Evolutionary conservation across 2,888 invertebrate species (phyloP).

Genomic region (Parthenolecanium corni): DNA sequence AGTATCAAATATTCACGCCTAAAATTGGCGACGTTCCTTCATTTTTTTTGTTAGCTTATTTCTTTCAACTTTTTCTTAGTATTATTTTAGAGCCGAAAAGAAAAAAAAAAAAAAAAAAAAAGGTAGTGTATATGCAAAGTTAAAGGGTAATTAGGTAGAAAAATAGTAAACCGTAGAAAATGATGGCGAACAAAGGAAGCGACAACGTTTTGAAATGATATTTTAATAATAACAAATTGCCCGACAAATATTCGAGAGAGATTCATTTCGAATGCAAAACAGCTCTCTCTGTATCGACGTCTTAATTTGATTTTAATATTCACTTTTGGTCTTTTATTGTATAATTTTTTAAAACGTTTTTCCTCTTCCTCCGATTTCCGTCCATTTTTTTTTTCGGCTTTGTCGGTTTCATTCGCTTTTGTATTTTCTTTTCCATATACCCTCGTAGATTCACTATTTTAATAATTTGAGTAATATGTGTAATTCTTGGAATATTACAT

Average conservation of each 20-base stretch:
- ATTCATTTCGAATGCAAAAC: not conserved
- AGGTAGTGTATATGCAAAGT: constrained; percentile 1
- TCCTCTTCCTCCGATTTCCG: too few relatives aligned
- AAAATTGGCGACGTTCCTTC: not conserved
- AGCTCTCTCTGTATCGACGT: not conserved
- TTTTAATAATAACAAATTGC: not conserved
- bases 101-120: not conserved
- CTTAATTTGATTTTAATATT: not conserved
- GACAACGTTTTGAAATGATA: not conserved
- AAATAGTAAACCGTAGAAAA: not conserved
- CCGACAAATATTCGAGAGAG: not conserved
- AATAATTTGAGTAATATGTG: too few relatives aligned
- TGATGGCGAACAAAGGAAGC: not conserved
- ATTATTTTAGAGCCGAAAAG: not conserved
- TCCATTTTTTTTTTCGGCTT: too few relatives aligned
- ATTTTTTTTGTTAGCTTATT: not conserved
- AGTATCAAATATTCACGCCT: constrained; percentile 22
- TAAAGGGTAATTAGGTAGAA: constrained; percentile 21
- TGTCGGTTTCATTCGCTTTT: too few relatives aligned
- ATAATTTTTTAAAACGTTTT: too few relatives aligned
- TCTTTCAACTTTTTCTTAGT: not conserved
- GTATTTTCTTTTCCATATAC: too few relatives aligned
- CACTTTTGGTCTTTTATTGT: not conserved
- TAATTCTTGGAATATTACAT: too few relatives aligned
- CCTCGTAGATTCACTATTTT: too few relatives aligned